Percentiles rank a stretch among this genome's conserved stretches.
phyloP scores from a whole-genome alignment of 2,888 invertebrate genomes.

The Aphidoletes aphidimyza region DNA sequence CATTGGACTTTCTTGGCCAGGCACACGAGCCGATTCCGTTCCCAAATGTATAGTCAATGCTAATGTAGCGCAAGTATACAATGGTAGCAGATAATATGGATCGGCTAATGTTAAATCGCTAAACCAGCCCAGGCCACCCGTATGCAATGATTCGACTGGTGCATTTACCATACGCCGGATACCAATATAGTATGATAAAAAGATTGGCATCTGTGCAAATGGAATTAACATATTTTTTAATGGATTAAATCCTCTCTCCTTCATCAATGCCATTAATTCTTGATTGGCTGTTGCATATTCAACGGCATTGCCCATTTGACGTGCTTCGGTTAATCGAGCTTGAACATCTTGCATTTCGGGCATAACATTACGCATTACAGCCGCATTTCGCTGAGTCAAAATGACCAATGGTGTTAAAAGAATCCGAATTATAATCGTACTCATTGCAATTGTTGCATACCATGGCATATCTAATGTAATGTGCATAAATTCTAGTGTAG shows the following conservation, averaged over 20 bases:
- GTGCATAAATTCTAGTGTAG: conserved; percentile 84
- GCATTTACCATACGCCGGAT: conserved; percentile 87
- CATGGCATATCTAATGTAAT: conserved; percentile 86
- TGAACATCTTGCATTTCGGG: conserved; percentile 88
- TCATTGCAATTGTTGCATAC: conserved; percentile 83
- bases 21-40: conserved; percentile 76
- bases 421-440: conserved; percentile 81
- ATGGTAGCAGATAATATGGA: conserved; percentile 86
- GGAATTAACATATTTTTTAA: conserved; percentile 82
- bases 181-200: conserved; percentile 91
- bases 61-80: conserved; percentile 85
- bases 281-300: conserved; percentile 80
- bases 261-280: conserved; percentile 85
- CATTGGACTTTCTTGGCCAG: conserved; percentile 73
- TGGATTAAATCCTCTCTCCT: conserved; percentile 82
- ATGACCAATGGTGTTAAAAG: conserved; percentile 88
- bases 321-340: conserved; percentile 85
- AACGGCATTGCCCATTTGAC: conserved; percentile 82
- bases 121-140: conserved; percentile 94
- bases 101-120: conserved; percentile 90
- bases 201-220: conserved; percentile 86
- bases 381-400: conserved; percentile 81
- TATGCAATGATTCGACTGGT: conserved; percentile 89
- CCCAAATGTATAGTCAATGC: conserved; percentile 85
- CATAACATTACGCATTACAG: conserved; percentile 83